A percentile compares a stretch with the other conserved stretches of the same genome.
phyloP scores from a whole-genome alignment of 2,888 invertebrate genomes.

The Caenorhabditis parvicauda region DNA sequence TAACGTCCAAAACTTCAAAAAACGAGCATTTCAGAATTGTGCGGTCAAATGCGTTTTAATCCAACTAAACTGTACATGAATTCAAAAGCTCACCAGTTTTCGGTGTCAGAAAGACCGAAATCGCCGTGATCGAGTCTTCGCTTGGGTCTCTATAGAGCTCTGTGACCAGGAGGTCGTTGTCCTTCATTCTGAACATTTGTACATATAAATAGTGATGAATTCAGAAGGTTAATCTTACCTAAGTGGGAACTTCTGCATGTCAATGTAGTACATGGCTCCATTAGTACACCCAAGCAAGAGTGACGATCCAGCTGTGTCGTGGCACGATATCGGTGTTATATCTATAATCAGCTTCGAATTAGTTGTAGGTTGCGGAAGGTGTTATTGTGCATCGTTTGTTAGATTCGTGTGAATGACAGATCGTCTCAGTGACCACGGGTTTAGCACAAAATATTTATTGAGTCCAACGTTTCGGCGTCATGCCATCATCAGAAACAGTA shows the following conservation, averaged over 20 bases:
- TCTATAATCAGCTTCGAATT: too few species aligned
- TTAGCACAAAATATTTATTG: too few species aligned
- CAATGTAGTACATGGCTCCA: slow-evolving; percentile 72
- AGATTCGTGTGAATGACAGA: too few species aligned
- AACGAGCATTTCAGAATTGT: too few species aligned
- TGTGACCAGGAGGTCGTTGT: slow-evolving; percentile 93
- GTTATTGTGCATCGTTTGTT: too few species aligned
- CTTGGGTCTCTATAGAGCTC: slow-evolving; percentile 88
- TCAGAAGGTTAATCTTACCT: slow-evolving; percentile 4
- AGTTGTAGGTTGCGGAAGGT: too few species aligned
- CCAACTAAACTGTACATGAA: neutral
- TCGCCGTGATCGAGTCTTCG: slow-evolving; percentile 91
- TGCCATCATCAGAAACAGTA: too few species aligned
- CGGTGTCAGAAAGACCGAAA: slow-evolving; percentile 96
- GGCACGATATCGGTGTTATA: slow-evolving; percentile 88
- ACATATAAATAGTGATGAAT: too few species aligned
- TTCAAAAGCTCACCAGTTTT: slow-evolving; percentile 83
- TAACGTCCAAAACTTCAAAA: too few species aligned
- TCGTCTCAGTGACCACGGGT: too few species aligned
- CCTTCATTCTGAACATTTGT: slow-evolving; percentile 85
- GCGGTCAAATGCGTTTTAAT: too few species aligned
- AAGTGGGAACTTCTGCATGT: slow-evolving; percentile 89
- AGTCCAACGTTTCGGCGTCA: too few species aligned
- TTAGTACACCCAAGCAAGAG: slow-evolving; percentile 90
- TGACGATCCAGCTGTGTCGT: slow-evolving; percentile 89